phyloP scores from a whole-genome alignment of 2,888 invertebrate species.

The Acanthopleura granulata region DNA sequence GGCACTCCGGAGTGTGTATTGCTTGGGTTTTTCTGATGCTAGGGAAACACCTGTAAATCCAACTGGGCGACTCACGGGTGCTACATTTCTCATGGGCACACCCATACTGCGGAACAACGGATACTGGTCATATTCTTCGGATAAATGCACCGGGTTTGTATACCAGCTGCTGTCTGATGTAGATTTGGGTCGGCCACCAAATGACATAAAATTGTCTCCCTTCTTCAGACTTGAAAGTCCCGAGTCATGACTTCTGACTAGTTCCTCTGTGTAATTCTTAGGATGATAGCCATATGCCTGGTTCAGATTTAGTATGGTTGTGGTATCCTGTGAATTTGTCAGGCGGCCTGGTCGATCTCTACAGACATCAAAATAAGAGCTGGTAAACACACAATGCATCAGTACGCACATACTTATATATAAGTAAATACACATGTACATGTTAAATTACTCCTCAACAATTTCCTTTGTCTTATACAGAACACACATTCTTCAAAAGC shows the following conservation, averaged over 20 bases:
- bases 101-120: constrained; percentile 9
- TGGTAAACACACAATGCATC: no score
- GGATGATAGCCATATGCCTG: constrained; percentile 36
- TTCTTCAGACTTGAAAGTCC: background rate
- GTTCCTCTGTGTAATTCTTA: constrained; percentile 32
- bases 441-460: no score
- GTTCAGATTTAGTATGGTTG: constrained; percentile 38
- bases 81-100: background rate
- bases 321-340: constrained; percentile 42
- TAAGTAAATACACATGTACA: no score
- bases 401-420: no score
- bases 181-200: constrained; percentile 15
- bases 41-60: background rate
- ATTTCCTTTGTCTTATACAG: no score
- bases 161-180: constrained; percentile 1
- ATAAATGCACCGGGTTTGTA: constrained; percentile 6
- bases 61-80: background rate
- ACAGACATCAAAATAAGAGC: no score
- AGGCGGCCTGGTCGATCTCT: constrained; percentile 25
- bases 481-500: no score
- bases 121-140: constrained; percentile 1
- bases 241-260: background rate
- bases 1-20: background rate
- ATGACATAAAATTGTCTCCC: background rate
- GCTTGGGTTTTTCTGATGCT: background rate